Conservation (phyloP, 2,113 vertebrate species). For the Octodon degus region DNA sequence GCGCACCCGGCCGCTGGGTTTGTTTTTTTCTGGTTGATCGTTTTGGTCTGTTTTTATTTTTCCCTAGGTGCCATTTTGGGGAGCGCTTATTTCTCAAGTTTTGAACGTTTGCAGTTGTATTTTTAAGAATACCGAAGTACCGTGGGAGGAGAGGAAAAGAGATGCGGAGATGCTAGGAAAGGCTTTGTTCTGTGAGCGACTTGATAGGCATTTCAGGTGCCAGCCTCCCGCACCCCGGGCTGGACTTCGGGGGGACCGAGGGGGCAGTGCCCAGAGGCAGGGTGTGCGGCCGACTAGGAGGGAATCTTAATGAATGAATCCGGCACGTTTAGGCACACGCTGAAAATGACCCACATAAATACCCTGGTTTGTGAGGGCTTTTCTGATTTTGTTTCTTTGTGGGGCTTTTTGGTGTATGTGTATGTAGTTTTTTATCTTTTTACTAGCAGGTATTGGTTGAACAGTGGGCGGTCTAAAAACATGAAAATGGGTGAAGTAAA, state of each 20-base stretch:
- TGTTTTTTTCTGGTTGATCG: background rate
- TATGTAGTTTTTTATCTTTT: background rate
- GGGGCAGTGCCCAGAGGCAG: background rate
- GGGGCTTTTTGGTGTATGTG: background rate
- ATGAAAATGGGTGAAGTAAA: slow-evolving; percentile 64
- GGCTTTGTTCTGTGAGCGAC: slow-evolving; percentile 57
- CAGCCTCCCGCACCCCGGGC: background rate
- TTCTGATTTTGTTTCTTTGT: background rate
- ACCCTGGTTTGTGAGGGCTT: background rate
- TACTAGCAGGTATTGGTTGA: background rate
- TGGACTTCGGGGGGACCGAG: background rate
- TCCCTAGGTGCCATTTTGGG: slow-evolving; percentile 10
- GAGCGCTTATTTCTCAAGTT: slow-evolving; percentile 33
- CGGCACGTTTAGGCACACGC: background rate
- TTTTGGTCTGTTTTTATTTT: background rate
- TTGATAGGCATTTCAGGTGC: slow-evolving; percentile 27
- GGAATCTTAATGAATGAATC: background rate
- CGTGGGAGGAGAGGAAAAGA: background rate
- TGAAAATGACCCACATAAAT: slow-evolving; percentile 14
- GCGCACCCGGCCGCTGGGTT: background rate
- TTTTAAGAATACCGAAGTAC: background rate
- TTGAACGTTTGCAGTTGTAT: background rate
- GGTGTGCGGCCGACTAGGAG: background rate
- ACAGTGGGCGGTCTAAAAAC: background rate
- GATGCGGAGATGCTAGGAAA: background rate